These are phyloP conservation scores for Hirtodrosophila confusa DNA, from an alignment of 2,888 invertebrate species.

Conservation along the genomic window DNA sequence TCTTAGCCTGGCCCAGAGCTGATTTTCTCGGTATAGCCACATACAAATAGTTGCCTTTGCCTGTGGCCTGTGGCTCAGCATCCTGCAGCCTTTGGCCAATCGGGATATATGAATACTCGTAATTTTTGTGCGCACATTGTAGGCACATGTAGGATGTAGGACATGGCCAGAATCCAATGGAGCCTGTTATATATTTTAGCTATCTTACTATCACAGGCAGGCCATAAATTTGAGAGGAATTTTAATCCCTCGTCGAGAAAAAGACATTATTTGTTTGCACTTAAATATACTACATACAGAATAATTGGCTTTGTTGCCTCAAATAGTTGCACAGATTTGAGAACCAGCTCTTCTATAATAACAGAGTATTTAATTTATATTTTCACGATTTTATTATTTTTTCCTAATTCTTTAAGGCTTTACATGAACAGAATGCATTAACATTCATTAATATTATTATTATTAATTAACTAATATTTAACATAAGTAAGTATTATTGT, in stretches of 20 bases:
- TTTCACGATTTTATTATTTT: too few species aligned
- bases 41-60: constrained; percentile 57
- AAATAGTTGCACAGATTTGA: too few species aligned
- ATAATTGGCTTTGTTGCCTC: too few species aligned
- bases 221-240: constrained; percentile 43
- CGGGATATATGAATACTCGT: constrained; percentile 56
- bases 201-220: constrained; percentile 18
- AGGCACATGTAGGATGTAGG: constrained; percentile 23
- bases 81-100: constrained; percentile 28
- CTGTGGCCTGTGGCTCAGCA: constrained; percentile 25
- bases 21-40: constrained; percentile 26
- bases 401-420: too few species aligned
- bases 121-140: constrained; percentile 36
- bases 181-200: constrained; percentile 31
- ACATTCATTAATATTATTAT: too few species aligned
- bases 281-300: neutral
- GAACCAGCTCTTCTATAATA: too few species aligned
- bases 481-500: too few species aligned
- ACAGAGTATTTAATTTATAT: too few species aligned
- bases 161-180: constrained; percentile 31
- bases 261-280: neutral
- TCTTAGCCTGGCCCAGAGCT: constrained; percentile 9
- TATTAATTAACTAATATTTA: too few species aligned
- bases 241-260: constrained; percentile 28
- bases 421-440: too few species aligned